phyloP scores from a whole-genome alignment of 2,797 vertebrate genomes.

The Lepus oiostolus region DNA sequence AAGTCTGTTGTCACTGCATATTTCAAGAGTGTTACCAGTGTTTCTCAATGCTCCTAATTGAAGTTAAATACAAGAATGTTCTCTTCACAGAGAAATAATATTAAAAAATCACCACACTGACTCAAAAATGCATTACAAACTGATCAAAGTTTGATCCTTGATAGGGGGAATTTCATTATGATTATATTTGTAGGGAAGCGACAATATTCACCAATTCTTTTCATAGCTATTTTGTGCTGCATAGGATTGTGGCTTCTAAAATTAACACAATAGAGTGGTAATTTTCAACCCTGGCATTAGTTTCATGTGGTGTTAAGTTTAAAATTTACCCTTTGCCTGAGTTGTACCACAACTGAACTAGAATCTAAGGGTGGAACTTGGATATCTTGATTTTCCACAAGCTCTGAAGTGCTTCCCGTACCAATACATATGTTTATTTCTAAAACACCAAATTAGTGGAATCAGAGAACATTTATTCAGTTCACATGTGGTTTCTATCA shows the following conservation, averaged over 20 bases:
- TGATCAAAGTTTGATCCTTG: background rate
- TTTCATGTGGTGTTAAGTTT: background rate
- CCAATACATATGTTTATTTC: background rate
- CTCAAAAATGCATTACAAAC: background rate
- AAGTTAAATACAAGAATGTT: background rate
- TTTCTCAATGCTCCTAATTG: background rate
- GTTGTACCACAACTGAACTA: background rate
- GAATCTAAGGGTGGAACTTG: background rate
- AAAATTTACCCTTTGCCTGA: background rate
- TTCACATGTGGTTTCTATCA: background rate
- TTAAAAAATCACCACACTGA: background rate
- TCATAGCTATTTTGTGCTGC: background rate
- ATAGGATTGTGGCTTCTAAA: background rate
- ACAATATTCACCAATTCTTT: background rate
- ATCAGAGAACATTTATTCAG: background rate
- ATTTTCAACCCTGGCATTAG: background rate
- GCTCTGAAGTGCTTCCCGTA: background rate
- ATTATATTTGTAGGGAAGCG: background rate
- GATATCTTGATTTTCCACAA: background rate
- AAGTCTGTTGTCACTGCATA: background rate
- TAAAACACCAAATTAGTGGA: conserved; percentile 2
- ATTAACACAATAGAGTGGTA: background rate
- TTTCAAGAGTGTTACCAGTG: background rate
- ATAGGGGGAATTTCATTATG: background rate
- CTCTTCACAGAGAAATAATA: conserved; percentile 1